Percentiles rank a stretch among this genome's conserved stretches.
Conservation (phyloP, 1,140 invertebrate species). For the Drosophila teissieri region DNA sequence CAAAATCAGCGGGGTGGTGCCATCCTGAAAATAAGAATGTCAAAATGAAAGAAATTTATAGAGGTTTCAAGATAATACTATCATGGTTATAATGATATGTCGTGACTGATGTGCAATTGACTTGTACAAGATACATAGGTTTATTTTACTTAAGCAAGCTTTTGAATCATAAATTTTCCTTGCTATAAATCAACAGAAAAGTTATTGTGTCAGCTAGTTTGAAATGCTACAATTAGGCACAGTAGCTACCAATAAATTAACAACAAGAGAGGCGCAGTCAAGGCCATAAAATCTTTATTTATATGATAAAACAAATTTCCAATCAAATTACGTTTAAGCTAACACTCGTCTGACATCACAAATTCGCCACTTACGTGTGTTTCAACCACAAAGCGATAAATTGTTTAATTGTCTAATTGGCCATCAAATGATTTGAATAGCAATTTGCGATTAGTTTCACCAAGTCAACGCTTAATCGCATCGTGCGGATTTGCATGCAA, state of each 20-base stretch:
- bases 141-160: too few relatives aligned
- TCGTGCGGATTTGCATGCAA: constrained; percentile 75
- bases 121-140: too few relatives aligned
- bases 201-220: too few relatives aligned
- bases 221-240: too few relatives aligned
- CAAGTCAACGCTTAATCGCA: constrained; percentile 30
- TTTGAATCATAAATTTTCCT: too few relatives aligned
- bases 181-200: too few relatives aligned
- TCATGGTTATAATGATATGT: neutral
- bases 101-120: too few relatives aligned
- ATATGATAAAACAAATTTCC: too few relatives aligned
- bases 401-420: constrained; percentile 64
- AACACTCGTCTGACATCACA: neutral
- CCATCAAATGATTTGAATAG: constrained; percentile 37
- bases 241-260: neutral
- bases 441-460: constrained; percentile 59
- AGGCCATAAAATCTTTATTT: too few relatives aligned
- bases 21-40: constrained; percentile 89
- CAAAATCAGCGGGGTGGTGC: constrained; percentile 95
- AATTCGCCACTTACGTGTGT: constrained; percentile 3
- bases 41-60: neutral
- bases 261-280: too few relatives aligned
- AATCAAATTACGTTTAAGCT: neutral
- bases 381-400: constrained; percentile 13
- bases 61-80: too few relatives aligned